phyloP scores from a whole-genome alignment of 2,797 vertebrate genomes.

The Schizothorax lantsangensis region DNA sequence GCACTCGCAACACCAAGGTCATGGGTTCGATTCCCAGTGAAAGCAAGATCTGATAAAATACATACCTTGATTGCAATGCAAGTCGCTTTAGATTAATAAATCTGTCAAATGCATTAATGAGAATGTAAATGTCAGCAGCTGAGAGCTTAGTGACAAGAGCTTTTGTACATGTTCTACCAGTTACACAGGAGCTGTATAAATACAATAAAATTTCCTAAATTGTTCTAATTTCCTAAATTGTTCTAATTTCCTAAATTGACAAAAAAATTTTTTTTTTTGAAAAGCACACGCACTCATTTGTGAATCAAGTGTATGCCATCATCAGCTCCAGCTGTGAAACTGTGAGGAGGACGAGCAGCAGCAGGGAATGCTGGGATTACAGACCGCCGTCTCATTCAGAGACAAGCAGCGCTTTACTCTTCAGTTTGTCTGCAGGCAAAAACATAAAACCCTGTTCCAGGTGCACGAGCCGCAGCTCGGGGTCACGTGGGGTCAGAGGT shows the following conservation, averaged over 20 bases:
- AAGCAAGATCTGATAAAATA: background rate
- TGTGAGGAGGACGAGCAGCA: constrained; percentile 48
- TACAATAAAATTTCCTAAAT: no score
- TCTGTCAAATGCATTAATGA: background rate
- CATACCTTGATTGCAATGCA: background rate
- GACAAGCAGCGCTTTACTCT: constrained; percentile 66
- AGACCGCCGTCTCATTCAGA: constrained; percentile 20
- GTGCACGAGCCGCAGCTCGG: constrained; percentile 72
- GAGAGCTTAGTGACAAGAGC: no score
- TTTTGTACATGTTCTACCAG: no score
- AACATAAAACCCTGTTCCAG: constrained; percentile 73
- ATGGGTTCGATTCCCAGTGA: background rate
- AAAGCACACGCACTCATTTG: background rate
- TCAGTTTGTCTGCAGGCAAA: constrained; percentile 69
- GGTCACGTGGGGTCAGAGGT: constrained; percentile 76
- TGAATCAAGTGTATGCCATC: background rate
- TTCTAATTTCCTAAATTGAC: no score
- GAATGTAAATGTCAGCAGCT: no score
- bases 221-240: no score
- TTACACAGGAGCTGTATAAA: no score
- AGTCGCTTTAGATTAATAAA: background rate
- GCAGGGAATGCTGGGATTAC: constrained; percentile 58
- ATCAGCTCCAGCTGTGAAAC: constrained; percentile 8
- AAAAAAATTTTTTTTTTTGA: no score
- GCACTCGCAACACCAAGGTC: background rate